Percentiles rank a stretch among this genome's conserved stretches.
Evolutionary conservation across 2,113 vertebrate genomes (phyloP).

Genomic region (Phyllopteryx taeniolatus): DNA sequence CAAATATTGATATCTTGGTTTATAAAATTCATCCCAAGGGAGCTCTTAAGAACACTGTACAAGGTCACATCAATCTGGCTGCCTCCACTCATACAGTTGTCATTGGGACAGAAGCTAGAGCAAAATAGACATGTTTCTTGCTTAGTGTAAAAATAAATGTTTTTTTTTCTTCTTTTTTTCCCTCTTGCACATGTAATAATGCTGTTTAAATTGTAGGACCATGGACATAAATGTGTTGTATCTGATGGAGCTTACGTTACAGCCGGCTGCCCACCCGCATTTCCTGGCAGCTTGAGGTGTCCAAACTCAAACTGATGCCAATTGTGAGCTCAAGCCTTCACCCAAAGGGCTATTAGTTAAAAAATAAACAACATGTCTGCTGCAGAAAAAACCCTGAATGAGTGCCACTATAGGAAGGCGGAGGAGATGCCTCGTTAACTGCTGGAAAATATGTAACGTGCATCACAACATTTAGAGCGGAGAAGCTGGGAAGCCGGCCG

Average conservation of each 20-base stretch:
- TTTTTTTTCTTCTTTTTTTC: no score
- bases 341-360: background rate
- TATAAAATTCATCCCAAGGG: constrained; percentile 26
- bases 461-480: no score
- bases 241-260: constrained; percentile 62
- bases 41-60: constrained; percentile 38
- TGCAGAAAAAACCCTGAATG: no score
- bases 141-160: background rate
- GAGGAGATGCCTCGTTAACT: no score
- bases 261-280: constrained; percentile 73
- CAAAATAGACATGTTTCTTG: background rate
- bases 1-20: constrained; percentile 49
- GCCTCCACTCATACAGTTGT: constrained; percentile 24
- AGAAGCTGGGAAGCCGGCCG: no score
- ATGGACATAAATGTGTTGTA: no score
- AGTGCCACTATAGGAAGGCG: no score
- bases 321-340: background rate
- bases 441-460: no score
- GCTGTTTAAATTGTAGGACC: no score
- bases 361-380: background rate
- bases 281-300: constrained; percentile 66
- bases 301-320: constrained; percentile 64
- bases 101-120: constrained; percentile 37
- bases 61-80: constrained; percentile 32
- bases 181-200: no score